Evolutionary conservation across 2,797 vertebrate species (phyloP).

Genomic region (Oreochromis grahami): DNA sequence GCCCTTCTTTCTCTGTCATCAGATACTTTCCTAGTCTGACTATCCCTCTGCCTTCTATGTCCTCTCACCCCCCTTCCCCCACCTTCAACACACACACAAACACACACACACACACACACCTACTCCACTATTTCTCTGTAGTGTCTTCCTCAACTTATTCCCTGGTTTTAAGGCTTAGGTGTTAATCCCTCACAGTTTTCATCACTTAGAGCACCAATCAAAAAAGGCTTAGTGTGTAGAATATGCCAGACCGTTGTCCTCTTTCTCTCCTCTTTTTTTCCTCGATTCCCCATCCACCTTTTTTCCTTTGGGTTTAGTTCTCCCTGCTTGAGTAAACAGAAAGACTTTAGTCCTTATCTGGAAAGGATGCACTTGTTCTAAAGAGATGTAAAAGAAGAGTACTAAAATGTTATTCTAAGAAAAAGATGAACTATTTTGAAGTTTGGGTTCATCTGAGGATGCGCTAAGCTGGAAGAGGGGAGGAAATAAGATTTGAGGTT

Average conservation of each 20-base stretch:
- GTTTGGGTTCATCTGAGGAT: slow-evolving; percentile 12
- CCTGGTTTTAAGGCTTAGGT: slow-evolving; percentile 21
- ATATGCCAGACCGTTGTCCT: slow-evolving; percentile 31
- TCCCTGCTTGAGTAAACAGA: not conserved
- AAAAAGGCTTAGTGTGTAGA: slow-evolving; percentile 52
- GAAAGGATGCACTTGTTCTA: not conserved
- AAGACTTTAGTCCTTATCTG: not conserved
- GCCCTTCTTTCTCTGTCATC: not conserved
- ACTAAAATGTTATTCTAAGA: not conserved
- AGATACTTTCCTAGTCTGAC: not conserved
- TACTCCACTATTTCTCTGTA: not conserved
- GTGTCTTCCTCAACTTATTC: slow-evolving; percentile 31
- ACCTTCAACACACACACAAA: not conserved
- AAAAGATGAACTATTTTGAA: not conserved
- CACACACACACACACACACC: not conserved
- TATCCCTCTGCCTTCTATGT: not conserved
- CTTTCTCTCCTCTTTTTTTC: not conserved
- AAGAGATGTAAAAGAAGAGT: not conserved
- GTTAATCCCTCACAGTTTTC: slow-evolving; percentile 54
- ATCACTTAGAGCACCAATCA: slow-evolving; percentile 57
- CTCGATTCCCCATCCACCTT: not conserved
- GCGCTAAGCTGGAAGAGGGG: not conserved
- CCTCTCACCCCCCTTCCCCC: not conserved
- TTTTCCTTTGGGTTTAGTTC: not conserved
- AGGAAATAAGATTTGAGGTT: not conserved